phyloP scores from a whole-genome alignment of 2,113 vertebrate species.

The Pseudorasbora parva region DNA sequence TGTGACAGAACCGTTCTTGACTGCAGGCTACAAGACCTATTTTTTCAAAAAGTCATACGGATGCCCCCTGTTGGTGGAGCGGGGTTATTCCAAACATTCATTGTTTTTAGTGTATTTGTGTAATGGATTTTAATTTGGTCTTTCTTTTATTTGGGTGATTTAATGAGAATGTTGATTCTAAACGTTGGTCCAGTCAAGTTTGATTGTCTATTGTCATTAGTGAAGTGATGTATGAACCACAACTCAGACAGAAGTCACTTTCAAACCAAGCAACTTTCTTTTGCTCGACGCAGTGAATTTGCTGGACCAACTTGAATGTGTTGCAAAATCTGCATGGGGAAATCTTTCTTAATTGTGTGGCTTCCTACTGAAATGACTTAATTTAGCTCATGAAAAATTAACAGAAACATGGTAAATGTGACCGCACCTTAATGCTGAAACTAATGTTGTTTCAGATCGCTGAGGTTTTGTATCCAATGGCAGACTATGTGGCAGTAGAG shows the following conservation, averaged over 20 bases:
- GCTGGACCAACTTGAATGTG: too few species aligned
- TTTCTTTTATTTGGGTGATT: not conserved
- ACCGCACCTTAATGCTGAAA: not conserved
- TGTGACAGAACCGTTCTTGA: constrained; percentile 11
- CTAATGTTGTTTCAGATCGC: constrained; percentile 81
- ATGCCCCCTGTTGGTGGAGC: constrained; percentile 67
- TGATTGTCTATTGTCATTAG: not conserved
- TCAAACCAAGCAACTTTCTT: too few species aligned
- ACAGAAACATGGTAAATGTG: not conserved
- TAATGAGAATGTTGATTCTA: not conserved
- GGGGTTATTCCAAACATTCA: not conserved
- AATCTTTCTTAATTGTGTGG: not conserved
- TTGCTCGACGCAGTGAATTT: too few species aligned
- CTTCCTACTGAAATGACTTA: not conserved
- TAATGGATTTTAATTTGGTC: not conserved
- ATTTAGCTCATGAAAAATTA: not conserved
- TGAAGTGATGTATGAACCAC: too few species aligned
- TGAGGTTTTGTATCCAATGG: constrained; percentile 87
- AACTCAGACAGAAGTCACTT: too few species aligned
- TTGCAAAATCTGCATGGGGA: too few species aligned
- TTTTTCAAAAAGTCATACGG: constrained; percentile 39
- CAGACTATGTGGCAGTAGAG: constrained; percentile 82
- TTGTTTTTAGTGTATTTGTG: not conserved
- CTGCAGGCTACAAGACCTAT: not conserved
- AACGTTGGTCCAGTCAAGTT: not conserved